phyloP scores from a whole-genome alignment of 2,797 vertebrate genomes.

The Sphenodon punctatus region DNA sequence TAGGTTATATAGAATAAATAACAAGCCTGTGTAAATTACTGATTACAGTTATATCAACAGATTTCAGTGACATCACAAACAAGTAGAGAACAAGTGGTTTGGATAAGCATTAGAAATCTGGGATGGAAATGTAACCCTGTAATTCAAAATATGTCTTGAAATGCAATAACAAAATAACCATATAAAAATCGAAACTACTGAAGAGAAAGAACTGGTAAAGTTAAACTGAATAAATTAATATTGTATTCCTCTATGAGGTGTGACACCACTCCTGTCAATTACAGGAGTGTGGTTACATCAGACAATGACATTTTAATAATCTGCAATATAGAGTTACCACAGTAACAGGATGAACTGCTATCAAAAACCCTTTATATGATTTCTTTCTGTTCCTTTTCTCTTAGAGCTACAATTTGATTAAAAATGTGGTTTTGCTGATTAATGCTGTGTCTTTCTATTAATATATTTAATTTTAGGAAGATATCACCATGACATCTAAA shows the following conservation, averaged over 20 bases:
- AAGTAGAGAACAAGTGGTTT: neutral
- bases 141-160: neutral
- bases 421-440: slow-evolving; percentile 1
- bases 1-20: neutral
- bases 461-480: neutral
- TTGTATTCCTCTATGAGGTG: neutral
- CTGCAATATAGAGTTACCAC: neutral
- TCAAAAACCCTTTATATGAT: slow-evolving; percentile 6
- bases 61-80: neutral
- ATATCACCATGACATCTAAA: neutral
- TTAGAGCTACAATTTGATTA: slow-evolving; percentile 9
- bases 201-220: neutral
- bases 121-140: neutral
- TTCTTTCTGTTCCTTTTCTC: neutral
- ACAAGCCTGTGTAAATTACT: neutral
- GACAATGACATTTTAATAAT: slow-evolving; percentile 21
- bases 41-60: neutral
- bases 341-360: neutral
- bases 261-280: neutral
- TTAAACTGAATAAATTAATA: neutral
- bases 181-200: neutral
- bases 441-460: slow-evolving; percentile 8
- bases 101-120: neutral
- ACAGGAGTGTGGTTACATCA: neutral
- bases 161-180: neutral